Conservation (phyloP, 2,797 vertebrate species). For the Cottoperca gobio region DNA sequence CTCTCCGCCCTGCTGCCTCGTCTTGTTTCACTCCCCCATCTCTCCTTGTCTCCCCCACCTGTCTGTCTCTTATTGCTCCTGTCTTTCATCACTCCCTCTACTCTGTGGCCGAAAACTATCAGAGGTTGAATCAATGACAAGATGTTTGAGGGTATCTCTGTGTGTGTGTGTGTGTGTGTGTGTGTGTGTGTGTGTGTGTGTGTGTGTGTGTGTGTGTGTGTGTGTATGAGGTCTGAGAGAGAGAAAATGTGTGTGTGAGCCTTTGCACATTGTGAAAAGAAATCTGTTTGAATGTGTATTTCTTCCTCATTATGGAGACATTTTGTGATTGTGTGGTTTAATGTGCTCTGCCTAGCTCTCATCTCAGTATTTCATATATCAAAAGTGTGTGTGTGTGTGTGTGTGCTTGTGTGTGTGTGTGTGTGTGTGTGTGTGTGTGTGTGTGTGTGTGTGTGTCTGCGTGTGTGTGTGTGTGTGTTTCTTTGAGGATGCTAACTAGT, state of each 20-base stretch:
- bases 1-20: conserved; percentile 60
- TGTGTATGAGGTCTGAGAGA: conserved; percentile 32
- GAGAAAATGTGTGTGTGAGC: conserved; percentile 10
- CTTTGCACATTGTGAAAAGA: conserved; percentile 7
- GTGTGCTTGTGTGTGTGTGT: too few relatives aligned
- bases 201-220: conserved; percentile 25
- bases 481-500: conserved; percentile 70
- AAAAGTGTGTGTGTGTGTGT: conserved; percentile 22
- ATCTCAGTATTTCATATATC: conserved; percentile 46
- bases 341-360: conserved; percentile 33
- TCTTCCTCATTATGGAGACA: conserved; percentile 52
- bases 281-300: conserved; percentile 20
- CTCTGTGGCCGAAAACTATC: conserved; percentile 68
- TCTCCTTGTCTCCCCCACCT: conserved; percentile 59
- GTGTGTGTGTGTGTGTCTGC: conserved; percentile 14
- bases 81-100: conserved; percentile 77
- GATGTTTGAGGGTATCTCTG: conserved; percentile 46
- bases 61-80: conserved; percentile 72
- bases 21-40: conserved; percentile 46
- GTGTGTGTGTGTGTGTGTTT: conserved; percentile 31
- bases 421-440: conserved; percentile 9
- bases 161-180: conserved; percentile 7
- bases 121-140: conserved; percentile 69
- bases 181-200: conserved; percentile 32
- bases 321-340: conserved; percentile 47